Conservation (phyloP, 2,888 invertebrate genomes). For the Lysandra coridon region DNA sequence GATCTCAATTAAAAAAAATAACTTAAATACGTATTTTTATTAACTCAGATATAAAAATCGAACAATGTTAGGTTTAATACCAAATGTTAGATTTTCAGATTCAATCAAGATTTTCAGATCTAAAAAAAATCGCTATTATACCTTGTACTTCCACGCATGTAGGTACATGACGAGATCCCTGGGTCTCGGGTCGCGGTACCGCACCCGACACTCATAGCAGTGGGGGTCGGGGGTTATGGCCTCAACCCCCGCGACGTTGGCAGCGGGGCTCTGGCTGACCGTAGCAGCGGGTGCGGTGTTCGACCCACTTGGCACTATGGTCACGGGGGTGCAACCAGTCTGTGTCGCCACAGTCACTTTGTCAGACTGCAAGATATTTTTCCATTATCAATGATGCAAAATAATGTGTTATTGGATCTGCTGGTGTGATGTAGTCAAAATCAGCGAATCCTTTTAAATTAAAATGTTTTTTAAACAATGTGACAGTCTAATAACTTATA, state of each 20-base stretch:
- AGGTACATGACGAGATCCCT: slow-evolving; percentile 97
- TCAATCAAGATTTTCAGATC: background rate
- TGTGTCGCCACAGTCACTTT: slow-evolving; percentile 92
- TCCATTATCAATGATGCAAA: background rate
- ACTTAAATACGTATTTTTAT: background rate
- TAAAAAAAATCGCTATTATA: slow-evolving; percentile 49
- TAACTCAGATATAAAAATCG: background rate
- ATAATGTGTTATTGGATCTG: background rate
- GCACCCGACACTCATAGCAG: slow-evolving; percentile 96
- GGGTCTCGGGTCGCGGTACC: slow-evolving; percentile 94
- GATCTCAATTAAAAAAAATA: background rate
- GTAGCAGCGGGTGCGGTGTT: slow-evolving; percentile 41
- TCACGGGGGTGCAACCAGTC: slow-evolving; percentile 88
- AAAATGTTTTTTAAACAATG: background rate
- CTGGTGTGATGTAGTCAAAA: background rate
- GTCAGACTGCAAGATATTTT: slow-evolving; percentile 58
- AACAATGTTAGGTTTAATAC: background rate
- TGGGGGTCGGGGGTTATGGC: slow-evolving; percentile 89
- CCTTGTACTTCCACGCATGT: slow-evolving; percentile 96
- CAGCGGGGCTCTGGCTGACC: slow-evolving; percentile 39
- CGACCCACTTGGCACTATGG: slow-evolving; percentile 15
- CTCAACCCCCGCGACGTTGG: slow-evolving; percentile 38
- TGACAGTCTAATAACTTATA: background rate
- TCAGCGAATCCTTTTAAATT: background rate
- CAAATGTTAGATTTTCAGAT: too few species aligned